These are phyloP conservation scores for Hypolimnas misippus DNA, from an alignment of 2,888 invertebrate genomes.

Conservation along the genomic window DNA sequence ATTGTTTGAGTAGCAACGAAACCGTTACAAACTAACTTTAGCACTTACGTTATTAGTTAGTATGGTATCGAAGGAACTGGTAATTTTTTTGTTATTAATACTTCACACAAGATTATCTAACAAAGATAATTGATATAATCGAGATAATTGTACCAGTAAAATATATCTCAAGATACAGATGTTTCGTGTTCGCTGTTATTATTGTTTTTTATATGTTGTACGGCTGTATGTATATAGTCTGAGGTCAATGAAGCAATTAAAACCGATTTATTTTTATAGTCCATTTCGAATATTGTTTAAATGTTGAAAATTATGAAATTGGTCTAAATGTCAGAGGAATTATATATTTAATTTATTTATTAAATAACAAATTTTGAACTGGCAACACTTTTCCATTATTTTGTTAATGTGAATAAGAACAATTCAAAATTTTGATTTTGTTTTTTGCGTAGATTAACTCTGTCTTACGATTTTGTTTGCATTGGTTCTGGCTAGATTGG, in stretches of 20 bases:
- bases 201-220: neutral
- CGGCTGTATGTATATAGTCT: neutral
- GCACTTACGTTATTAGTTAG: too few relatives aligned
- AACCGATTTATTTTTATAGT: slow-evolving; percentile 5
- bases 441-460: too few relatives aligned
- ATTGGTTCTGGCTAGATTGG: too few relatives aligned
- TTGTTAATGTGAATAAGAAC: neutral
- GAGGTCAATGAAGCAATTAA: slow-evolving; percentile 6
- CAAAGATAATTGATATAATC: slow-evolving; percentile 21
- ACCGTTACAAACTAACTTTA: too few relatives aligned
- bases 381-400: neutral
- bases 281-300: neutral
- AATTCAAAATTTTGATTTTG: too few relatives aligned
- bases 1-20: too few relatives aligned
- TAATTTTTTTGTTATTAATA: slow-evolving; percentile 23
- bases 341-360: neutral
- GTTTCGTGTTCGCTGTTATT: slow-evolving; percentile 11
- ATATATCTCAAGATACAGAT: slow-evolving; percentile 11
- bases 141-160: slow-evolving; percentile 17
- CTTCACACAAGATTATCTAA: slow-evolving; percentile 31
- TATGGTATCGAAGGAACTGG: slow-evolving; percentile 31
- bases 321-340: slow-evolving; percentile 1
- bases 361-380: neutral
- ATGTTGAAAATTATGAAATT: slow-evolving; percentile 3
- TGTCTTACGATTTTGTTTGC: too few relatives aligned